Percentiles rank a stretch among this genome's conserved stretches.
Evolutionary conservation across 1,140 invertebrate genomes (phyloP).

Genomic region (Phymastichus coffea): DNA sequence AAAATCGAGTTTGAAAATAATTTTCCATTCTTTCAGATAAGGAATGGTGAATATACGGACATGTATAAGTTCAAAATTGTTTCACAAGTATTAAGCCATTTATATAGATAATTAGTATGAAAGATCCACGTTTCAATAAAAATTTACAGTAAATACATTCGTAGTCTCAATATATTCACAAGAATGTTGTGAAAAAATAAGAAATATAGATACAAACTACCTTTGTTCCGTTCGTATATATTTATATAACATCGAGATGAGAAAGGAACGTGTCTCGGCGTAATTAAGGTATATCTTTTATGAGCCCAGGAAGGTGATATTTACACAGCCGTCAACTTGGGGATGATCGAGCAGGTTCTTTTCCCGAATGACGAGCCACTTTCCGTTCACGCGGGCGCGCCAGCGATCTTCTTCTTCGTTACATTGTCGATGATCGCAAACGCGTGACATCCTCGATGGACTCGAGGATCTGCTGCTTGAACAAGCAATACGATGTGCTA

Average conservation of each 20-base stretch:
- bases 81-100: too few relatives aligned
- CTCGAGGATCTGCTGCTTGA: neutral
- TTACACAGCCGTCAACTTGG: constrained; percentile 49
- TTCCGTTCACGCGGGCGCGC: constrained; percentile 33
- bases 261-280: constrained; percentile 26
- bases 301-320: constrained; percentile 49
- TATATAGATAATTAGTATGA: too few relatives aligned
- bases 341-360: constrained; percentile 49
- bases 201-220: neutral
- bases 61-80: too few relatives aligned
- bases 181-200: neutral
- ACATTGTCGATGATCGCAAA: constrained; percentile 17
- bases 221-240: neutral
- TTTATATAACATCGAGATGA: neutral
- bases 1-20: too few relatives aligned
- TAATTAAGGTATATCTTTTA: constrained; percentile 50
- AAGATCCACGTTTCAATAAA: too few relatives aligned
- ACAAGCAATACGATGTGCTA: constrained; percentile 17
- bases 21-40: too few relatives aligned
- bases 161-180: neutral
- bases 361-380: constrained; percentile 44
- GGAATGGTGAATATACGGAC: too few relatives aligned
- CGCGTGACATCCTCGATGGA: constrained; percentile 9
- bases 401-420: constrained; percentile 27
- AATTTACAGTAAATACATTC: neutral